A percentile compares a stretch with the other conserved stretches of the same genome.
Conservation (phyloP, 2,113 vertebrate species). For the Heteronetta atricapilla region DNA sequence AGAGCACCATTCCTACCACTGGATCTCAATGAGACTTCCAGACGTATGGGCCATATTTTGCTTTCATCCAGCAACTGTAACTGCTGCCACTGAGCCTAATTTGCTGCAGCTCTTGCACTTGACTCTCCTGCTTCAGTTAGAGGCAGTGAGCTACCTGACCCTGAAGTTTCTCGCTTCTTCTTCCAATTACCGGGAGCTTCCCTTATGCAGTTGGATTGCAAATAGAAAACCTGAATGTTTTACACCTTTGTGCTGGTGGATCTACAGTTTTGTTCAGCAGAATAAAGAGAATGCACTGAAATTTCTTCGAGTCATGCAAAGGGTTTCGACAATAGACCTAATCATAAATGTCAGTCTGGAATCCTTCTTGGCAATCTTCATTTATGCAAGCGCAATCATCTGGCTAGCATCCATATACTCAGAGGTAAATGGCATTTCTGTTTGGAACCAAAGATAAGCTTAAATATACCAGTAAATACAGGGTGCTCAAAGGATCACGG, state of each 20-base stretch:
- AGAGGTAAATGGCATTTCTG: background rate
- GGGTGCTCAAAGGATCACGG: background rate
- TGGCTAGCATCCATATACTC: background rate
- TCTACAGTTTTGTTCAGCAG: background rate
- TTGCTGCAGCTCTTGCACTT: background rate
- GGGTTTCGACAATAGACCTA: background rate
- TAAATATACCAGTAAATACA: background rate
- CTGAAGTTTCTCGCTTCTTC: background rate
- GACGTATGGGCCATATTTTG: background rate
- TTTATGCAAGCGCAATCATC: background rate
- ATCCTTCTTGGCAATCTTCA: background rate
- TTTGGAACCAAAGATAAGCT: background rate
- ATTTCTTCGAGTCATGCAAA: background rate
- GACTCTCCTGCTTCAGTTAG: background rate
- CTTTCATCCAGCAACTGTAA: background rate
- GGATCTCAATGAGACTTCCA: background rate
- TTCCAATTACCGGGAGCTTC: background rate
- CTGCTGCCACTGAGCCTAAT: background rate
- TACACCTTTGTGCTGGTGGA: background rate
- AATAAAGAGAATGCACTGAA: background rate
- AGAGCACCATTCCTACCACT: rapidly evolving
- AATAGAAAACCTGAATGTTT: background rate
- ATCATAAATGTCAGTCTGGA: background rate
- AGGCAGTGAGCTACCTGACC: background rate
- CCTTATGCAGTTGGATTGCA: rapidly evolving